These are phyloP conservation scores for Peromyscus attwateri DNA, from an alignment of 2,797 vertebrate genomes.

Conservation along the genomic window DNA sequence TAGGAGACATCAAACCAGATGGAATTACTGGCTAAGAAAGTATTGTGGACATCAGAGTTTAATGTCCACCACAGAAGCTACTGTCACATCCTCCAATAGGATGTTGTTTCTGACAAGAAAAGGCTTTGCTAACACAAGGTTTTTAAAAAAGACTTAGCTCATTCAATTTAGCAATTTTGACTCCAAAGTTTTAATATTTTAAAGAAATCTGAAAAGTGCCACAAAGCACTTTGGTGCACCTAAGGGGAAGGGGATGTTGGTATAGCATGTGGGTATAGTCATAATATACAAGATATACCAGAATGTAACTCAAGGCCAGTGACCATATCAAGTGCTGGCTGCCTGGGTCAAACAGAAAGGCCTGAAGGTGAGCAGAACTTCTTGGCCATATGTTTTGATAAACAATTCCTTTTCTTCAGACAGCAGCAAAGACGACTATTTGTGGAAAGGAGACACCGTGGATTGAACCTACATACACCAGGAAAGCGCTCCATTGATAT, in stretches of 20 bases:
- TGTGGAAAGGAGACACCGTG: not conserved
- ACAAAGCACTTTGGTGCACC: not conserved
- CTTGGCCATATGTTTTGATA: not conserved
- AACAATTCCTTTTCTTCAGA: not conserved
- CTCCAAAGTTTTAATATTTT: constrained; percentile 23
- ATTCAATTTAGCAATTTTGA: not conserved
- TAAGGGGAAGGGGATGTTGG: not conserved
- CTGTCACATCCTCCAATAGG: not conserved
- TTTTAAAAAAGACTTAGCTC: not conserved
- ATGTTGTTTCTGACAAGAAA: constrained; percentile 40
- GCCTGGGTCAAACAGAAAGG: not conserved
- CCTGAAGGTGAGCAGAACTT: not conserved
- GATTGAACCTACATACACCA: not conserved
- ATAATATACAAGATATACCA: not conserved
- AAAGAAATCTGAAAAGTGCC: constrained; percentile 40
- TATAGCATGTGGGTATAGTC: not conserved
- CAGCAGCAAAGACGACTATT: not conserved
- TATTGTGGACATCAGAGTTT: not conserved
- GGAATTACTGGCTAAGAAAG: not conserved
- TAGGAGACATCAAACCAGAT: not conserved
- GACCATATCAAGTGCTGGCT: not conserved
- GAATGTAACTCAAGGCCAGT: not conserved
- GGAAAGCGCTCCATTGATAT: not conserved
- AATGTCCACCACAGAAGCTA: not conserved
- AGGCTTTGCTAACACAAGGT: not conserved